These are phyloP conservation scores for Trichogramma pretiosum DNA, from an alignment of 1,140 invertebrate genomes.

Conservation along the genomic window DNA sequence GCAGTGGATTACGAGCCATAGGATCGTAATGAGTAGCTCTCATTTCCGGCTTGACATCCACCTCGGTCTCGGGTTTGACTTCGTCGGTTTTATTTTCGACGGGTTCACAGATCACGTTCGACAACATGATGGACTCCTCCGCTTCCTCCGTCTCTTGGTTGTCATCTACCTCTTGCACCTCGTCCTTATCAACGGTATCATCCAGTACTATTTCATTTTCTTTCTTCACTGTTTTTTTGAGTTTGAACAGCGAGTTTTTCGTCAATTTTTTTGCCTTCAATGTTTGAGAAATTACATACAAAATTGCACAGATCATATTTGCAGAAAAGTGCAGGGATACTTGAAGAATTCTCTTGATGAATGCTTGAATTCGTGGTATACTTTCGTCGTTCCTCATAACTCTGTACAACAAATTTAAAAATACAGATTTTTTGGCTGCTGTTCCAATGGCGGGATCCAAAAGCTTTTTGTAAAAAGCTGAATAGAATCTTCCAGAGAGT, in stretches of 20 bases:
- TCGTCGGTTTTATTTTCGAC: conserved; percentile 24
- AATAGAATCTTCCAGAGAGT: conserved; percentile 66
- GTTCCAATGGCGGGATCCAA: conserved; percentile 65
- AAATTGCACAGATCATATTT: conserved; percentile 57
- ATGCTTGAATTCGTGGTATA: conserved; percentile 64
- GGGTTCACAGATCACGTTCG: conserved; percentile 25
- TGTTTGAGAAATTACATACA: conserved; percentile 75
- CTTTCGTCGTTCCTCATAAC: conserved; percentile 73
- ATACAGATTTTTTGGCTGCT: conserved; percentile 68
- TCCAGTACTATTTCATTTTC: conserved; percentile 34
- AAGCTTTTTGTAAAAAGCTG: conserved; percentile 81
- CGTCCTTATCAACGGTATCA: conserved; percentile 29
- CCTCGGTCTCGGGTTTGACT: conserved; percentile 14
- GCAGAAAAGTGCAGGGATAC: conserved; percentile 47
- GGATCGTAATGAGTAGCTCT: conserved; percentile 56
- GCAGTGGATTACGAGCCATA: conserved; percentile 71
- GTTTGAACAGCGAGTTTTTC: conserved; percentile 15
- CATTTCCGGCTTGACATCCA: conserved; percentile 22
- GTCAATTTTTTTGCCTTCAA: conserved; percentile 24
- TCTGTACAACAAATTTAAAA: conserved; percentile 82
- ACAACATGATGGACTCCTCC: conserved; percentile 37
- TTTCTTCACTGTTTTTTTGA: conserved; percentile 5
- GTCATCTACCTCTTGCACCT: conserved; percentile 20
- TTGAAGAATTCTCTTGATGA: conserved; percentile 85
- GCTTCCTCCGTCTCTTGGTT: conserved; percentile 22